Conservation (phyloP, 2,113 vertebrate genomes). For the Antechinus stuartii region DNA sequence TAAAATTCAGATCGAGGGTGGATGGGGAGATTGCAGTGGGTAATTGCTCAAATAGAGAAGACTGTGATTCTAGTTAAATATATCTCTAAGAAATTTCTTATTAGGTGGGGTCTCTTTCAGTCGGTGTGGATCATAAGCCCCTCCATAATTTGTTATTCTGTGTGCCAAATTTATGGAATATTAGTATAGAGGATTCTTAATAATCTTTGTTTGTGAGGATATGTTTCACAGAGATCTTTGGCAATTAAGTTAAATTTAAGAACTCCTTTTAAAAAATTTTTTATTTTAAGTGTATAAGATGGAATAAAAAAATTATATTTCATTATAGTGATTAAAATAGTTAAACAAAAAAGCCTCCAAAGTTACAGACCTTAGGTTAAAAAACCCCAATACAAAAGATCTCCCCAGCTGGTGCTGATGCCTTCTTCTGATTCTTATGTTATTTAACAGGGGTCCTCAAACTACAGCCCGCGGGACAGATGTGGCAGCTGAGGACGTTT, state of each 20-base stretch:
- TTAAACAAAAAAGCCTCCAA: background rate
- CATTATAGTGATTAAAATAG: background rate
- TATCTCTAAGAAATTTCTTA: background rate
- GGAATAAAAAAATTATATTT: background rate
- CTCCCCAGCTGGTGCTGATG: background rate
- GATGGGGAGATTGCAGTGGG: background rate
- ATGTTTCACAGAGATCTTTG: background rate
- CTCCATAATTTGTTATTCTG: background rate
- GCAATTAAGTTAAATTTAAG: background rate
- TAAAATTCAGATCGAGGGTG: background rate
- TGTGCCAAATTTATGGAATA: background rate
- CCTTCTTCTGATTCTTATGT: background rate
- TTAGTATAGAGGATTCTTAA: background rate
- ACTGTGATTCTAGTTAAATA: background rate
- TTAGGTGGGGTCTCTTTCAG: background rate
- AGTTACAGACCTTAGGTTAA: background rate
- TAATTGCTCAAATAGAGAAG: background rate
- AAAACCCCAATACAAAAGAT: background rate
- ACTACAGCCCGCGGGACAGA: too few relatives aligned
- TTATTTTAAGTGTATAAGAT: background rate
- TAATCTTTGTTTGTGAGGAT: background rate
- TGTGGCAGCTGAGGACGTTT: too few relatives aligned
- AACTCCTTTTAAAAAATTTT: background rate
- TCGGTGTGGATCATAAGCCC: background rate
- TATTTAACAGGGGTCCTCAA: background rate